These are phyloP conservation scores for Andricus curvator DNA, from an alignment of 2,888 invertebrate species.

Conservation along the genomic window DNA sequence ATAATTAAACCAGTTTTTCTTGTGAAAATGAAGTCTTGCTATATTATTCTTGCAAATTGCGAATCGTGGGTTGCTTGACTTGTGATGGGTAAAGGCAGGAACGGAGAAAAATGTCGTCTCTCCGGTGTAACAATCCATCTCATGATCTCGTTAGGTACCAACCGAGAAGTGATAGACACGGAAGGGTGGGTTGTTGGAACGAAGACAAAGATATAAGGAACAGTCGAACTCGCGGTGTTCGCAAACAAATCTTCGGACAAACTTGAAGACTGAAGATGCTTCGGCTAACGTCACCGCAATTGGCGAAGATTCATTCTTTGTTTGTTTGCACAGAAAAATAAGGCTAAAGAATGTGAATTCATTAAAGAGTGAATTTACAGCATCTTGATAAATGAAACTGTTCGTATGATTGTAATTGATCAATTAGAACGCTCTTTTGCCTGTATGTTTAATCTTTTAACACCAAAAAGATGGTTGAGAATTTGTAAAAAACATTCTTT, in stretches of 20 bases:
- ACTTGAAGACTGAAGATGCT: conserved; percentile 23
- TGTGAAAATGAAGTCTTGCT: not conserved
- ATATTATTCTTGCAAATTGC: conserved; percentile 1
- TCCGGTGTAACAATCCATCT: conserved; percentile 60
- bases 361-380: not conserved
- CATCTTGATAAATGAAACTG: not conserved
- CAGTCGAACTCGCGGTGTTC: conserved; percentile 37
- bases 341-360: not conserved
- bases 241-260: conserved; percentile 38
- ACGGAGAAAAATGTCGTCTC: conserved; percentile 28
- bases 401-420: conserved; percentile 4
- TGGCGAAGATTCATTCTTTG: conserved; percentile 32
- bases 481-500: not conserved
- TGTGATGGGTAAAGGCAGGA: conserved; percentile 15
- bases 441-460: not conserved
- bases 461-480: too few relatives aligned
- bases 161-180: conserved; percentile 39
- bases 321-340: not conserved
- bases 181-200: conserved; percentile 25
- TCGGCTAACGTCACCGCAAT: conserved; percentile 34
- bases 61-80: conserved; percentile 9
- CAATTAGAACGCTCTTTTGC: not conserved
- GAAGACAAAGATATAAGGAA: conserved; percentile 41
- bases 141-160: conserved; percentile 64
- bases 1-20: too few relatives aligned